Evolutionary conservation across 2,888 invertebrate genomes (phyloP).

Genomic region (Capitulum mitella): DNA sequence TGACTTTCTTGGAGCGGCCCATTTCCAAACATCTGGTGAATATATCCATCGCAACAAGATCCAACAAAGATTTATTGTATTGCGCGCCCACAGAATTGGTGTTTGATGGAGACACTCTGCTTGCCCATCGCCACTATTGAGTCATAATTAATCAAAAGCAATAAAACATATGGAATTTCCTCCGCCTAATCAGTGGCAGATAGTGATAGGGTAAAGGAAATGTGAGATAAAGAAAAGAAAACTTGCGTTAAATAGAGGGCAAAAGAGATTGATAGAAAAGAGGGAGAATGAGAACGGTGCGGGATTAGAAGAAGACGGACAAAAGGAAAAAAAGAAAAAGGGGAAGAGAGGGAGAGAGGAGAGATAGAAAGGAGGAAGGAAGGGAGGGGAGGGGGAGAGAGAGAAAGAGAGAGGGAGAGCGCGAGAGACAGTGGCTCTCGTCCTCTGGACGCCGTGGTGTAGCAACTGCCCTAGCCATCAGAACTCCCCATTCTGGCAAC

Average conservation of each 20-base stretch:
- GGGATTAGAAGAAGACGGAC: not conserved
- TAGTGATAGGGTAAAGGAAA: not conserved
- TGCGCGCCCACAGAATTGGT: not conserved
- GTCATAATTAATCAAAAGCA: too few species aligned
- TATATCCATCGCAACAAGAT: too few species aligned
- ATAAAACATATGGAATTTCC: too few species aligned
- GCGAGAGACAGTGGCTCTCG: too few species aligned
- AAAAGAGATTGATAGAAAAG: not conserved
- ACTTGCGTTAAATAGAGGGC: not conserved
- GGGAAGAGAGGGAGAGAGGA: not conserved
- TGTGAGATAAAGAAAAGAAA: not conserved
- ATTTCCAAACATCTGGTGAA: too few species aligned
- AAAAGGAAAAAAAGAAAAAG: not conserved
- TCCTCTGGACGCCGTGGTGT: too few species aligned
- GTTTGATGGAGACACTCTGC: not conserved
- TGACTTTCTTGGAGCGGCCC: too few species aligned
- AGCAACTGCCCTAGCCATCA: too few species aligned
- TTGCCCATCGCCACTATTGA: not conserved
- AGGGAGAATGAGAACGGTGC: not conserved
- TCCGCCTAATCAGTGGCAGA: too few species aligned
- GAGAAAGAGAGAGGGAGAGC: not conserved
- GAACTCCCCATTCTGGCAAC: too few species aligned
- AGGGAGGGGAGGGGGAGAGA: not conserved
- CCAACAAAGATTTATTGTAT: too few species aligned
- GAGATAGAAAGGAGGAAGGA: not conserved